phyloP scores from a whole-genome alignment of 2,888 invertebrate genomes.

The Volucella zonaria region DNA sequence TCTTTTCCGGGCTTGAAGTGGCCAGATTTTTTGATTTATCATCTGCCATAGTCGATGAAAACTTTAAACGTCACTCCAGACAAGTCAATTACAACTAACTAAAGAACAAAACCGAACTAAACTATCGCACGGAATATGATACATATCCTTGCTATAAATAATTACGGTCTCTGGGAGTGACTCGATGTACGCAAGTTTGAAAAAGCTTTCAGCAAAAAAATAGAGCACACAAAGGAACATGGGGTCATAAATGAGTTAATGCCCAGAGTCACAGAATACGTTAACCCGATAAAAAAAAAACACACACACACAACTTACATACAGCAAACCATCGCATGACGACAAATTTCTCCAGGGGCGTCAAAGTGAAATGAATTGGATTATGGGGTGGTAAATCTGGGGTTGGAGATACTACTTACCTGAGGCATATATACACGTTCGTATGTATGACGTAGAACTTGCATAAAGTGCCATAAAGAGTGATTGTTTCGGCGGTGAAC shows the following conservation, averaged over 20 bases:
- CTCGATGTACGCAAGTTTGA: constrained; percentile 67
- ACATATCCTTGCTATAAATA: constrained; percentile 33
- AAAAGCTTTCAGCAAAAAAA: constrained; percentile 52
- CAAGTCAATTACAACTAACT: constrained; percentile 44
- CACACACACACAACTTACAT: constrained; percentile 7
- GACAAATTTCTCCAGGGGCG: constrained; percentile 20
- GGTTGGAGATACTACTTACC: neutral
- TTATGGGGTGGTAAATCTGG: neutral
- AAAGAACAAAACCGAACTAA: constrained; percentile 1
- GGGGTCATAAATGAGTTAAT: constrained; percentile 59
- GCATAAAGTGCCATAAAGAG: neutral
- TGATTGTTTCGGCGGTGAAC: neutral
- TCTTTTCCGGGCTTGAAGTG: constrained; percentile 61
- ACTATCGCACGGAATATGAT: constrained; percentile 22
- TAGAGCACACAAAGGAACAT: constrained; percentile 28
- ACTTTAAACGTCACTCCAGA: constrained; percentile 33
- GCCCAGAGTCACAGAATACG: constrained; percentile 46
- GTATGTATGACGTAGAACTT: neutral
- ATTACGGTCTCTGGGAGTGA: constrained; percentile 31
- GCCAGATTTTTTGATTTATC: constrained; percentile 22
- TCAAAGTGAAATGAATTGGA: constrained; percentile 18
- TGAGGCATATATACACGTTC: neutral
- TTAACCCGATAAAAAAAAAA: neutral
- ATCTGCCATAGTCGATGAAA: constrained; percentile 42
- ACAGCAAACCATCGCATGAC: constrained; percentile 47